Conservation (phyloP, 2,888 invertebrate genomes). For the Sepiola atlantica region DNA sequence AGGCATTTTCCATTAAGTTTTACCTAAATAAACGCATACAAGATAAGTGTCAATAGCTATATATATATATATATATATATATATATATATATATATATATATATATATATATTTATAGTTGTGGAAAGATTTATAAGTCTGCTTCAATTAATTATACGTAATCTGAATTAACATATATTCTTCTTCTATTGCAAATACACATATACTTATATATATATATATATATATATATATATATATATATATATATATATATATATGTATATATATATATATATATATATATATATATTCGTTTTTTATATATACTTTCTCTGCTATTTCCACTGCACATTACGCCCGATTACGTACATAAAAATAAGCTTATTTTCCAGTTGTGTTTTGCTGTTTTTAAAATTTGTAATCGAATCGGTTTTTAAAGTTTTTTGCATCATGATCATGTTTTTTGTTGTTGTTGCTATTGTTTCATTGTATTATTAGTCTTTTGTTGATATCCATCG, state of each 20-base stretch:
- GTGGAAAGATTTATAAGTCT: not conserved
- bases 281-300: not conserved
- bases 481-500: not conserved
- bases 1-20: not conserved
- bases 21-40: not conserved
- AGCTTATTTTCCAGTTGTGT: not conserved
- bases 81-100: not conserved
- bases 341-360: not conserved
- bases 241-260: not conserved
- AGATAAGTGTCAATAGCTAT: not conserved
- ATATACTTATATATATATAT: not conserved
- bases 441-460: not conserved
- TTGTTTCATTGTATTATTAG: not conserved
- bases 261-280: not conserved
- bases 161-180: not conserved
- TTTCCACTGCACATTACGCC: not conserved
- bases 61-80: not conserved
- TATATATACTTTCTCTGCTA: not conserved
- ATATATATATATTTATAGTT: not conserved
- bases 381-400: not conserved
- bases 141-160: not conserved
- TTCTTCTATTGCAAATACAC: too few species aligned
- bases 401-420: not conserved
- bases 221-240: not conserved
- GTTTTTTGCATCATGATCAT: too few species aligned